These are phyloP conservation scores for Labeo calbasu DNA, from an alignment of 2,797 vertebrate genomes.

Conservation along the genomic window DNA sequence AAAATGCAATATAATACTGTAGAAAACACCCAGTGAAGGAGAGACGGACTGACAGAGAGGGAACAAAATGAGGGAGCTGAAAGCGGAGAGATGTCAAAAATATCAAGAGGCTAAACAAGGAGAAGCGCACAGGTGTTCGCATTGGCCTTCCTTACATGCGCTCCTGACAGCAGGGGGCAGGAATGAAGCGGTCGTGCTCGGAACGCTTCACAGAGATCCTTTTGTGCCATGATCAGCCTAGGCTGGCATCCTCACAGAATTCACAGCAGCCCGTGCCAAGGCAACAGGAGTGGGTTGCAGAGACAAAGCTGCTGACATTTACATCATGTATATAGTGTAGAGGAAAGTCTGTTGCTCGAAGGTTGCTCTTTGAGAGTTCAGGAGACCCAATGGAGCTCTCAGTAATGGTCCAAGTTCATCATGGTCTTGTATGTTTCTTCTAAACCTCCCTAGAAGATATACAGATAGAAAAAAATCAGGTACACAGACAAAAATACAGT, in stretches of 20 bases:
- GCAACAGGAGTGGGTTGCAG: neutral
- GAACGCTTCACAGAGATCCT: conserved; percentile 53
- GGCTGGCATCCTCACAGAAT: conserved; percentile 61
- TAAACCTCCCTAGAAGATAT: neutral
- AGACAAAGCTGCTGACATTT: conserved; percentile 35
- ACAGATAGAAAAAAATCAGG: neutral
- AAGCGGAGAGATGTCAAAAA: conserved; percentile 52
- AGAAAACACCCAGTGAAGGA: neutral
- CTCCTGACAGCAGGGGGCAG: conserved; percentile 47
- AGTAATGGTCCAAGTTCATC: neutral
- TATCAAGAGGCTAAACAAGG: conserved; percentile 39
- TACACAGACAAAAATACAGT: neutral
- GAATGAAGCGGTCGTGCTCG: conserved; percentile 32
- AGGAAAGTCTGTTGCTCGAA: neutral
- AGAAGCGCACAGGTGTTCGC: conserved; percentile 47
- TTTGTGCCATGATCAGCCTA: conserved; percentile 48
- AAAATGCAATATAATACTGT: neutral
- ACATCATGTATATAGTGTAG: conserved; percentile 22
- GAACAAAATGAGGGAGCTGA: conserved; percentile 3
- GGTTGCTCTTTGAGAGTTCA: conserved; percentile 3
- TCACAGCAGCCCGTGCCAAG: conserved; percentile 59
- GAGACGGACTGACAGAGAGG: neutral
- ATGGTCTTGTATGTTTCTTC: neutral
- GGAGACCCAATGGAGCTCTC: neutral
- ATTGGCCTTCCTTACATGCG: conserved; percentile 21